Base-by-base conservation (phyloP, 2,113 vertebrate genomes). In the Nothoprocta perdicaria region DNA sequence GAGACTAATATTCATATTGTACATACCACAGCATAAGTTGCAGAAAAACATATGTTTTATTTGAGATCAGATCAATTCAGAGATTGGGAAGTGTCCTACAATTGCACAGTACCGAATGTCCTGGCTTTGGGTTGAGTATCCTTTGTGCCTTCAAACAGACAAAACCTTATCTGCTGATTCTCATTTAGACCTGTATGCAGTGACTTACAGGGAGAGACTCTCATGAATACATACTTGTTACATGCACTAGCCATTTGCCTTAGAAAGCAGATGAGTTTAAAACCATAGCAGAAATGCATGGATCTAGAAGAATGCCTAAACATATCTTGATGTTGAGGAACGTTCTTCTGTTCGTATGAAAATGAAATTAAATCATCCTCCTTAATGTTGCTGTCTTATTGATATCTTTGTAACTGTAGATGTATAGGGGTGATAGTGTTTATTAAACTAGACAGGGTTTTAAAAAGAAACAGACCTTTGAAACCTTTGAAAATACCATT, bases 1-100 rank as follows among this genome's bases (percentile, higher is more conserved):
- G 48, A 65, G 9, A 41, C 3, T 72, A 76, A 24, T n/a, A 73
- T 14, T 38, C 31, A 67, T 88, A 81, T 78, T 82, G 58, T 53
- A 52, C n/a, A 22, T 35, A 67, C 31, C 14, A 57, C 18, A 79
- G 10, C 10, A 84, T 5, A 14, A 0, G 0, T 13, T 67, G 29
- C 8, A 71, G 24, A 57, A 79, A 88, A 0, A 5, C 24, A 2
- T 14, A 78, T 62, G 22, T 40, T 79, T 90, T 71, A 78, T 66
- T 23, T 46, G 35, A 78, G 23, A 33, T 52, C 50, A 31, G 4
- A 7, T 75, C 33, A 81, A 75, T 10, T 43, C 24, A 23, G 61
- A 88, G 14, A 57, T 18, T 53, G 13, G 35, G 27, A 66, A 81
- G 11, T 46, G 22, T 65, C 35, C 55, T 6, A 11, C 1, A 26